Conservation (phyloP, 1,140 invertebrate genomes). For the Neodiprion pinetum region DNA sequence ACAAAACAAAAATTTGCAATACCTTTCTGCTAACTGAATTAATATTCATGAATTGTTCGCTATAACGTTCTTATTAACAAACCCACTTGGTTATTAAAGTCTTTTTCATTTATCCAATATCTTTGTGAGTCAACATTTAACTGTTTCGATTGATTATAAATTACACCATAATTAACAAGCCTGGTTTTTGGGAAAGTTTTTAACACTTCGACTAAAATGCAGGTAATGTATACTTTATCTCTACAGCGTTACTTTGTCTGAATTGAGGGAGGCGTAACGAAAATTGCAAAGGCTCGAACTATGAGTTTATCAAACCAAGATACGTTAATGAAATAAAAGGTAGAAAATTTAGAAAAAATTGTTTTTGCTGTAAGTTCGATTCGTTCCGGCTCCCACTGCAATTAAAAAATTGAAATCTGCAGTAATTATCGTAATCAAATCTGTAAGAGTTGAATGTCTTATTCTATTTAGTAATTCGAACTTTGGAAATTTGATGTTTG, state of each 20-base stretch:
- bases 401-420: too few relatives aligned
- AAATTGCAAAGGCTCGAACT: too few relatives aligned
- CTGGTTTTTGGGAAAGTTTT: not conserved
- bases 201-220: conserved; percentile 5
- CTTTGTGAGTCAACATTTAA: not conserved
- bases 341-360: too few relatives aligned
- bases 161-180: not conserved
- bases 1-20: not conserved
- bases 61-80: conserved; percentile 53
- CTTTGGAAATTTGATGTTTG: too few relatives aligned
- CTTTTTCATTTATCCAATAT: not conserved
- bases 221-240: not conserved
- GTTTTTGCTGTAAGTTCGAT: too few relatives aligned
- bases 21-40: not conserved
- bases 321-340: too few relatives aligned
- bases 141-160: too few relatives aligned
- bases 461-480: too few relatives aligned
- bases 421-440: too few relatives aligned
- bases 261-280: not conserved
- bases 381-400: too few relatives aligned
- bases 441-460: too few relatives aligned
- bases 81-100: conserved; percentile 39
- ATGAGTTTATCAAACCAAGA: too few relatives aligned
- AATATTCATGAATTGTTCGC: not conserved
- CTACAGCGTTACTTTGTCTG: not conserved